Percentiles rank a stretch among this genome's conserved stretches.
These are phyloP conservation scores for Phalacrocorax brasilianus DNA, from an alignment of 2,113 vertebrate species.

Conservation along the genomic window DNA sequence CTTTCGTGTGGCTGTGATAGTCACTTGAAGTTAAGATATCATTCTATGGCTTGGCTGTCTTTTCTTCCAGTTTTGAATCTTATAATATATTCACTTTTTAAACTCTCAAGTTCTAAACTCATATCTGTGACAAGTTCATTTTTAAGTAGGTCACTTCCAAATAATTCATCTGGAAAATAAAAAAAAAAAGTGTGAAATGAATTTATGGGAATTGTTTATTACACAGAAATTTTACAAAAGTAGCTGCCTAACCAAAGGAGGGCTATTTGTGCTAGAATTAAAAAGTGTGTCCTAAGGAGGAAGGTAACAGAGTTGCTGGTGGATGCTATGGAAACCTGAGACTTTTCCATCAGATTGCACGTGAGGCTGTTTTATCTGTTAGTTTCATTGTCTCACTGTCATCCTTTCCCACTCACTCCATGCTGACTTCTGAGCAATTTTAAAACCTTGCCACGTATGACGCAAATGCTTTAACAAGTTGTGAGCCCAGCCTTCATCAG, in stretches of 20 bases:
- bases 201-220: neutral
- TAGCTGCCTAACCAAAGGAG: neutral
- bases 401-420: neutral
- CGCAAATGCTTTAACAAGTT: neutral
- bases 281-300: neutral
- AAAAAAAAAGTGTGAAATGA: neutral
- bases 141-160: neutral
- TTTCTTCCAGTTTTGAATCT: neutral
- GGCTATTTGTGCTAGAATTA: neutral
- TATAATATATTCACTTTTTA: neutral
- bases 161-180: neutral
- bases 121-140: neutral
- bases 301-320: neutral
- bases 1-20: neutral
- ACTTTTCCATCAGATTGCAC: neutral
- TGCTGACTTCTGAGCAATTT: neutral
- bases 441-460: neutral
- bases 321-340: constrained; percentile 1
- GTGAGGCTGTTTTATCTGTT: neutral
- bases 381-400: neutral
- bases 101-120: neutral
- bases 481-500: neutral
- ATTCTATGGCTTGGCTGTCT: neutral
- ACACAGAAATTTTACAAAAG: neutral
- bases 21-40: neutral